Evolutionary conservation across 2,797 vertebrate genomes (phyloP), one percentile per base, ranked within the genome.

Genomic region (Siniperca scherzeri): DNA sequence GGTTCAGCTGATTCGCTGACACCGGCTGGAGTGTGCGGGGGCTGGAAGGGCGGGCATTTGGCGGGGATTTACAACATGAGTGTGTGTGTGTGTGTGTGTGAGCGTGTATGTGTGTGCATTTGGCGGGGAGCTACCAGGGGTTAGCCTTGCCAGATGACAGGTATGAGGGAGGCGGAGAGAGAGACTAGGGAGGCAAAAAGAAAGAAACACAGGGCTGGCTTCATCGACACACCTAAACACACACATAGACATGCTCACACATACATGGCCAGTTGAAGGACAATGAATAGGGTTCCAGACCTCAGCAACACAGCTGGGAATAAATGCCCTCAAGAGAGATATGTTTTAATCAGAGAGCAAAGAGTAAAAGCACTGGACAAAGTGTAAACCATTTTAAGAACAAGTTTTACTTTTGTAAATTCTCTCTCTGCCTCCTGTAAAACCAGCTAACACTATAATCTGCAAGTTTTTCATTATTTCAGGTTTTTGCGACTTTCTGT

Each of bases 1-100:
- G 84, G 91, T 96, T 97, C 94, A 92, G 91, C 95, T 95, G 93
- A 93, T 95, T 96, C 94, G 89, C 95, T 96, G 94, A 95, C 94
- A 90, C 91, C 78, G 92, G 91, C 90, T 84, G 71, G 85, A 80
- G 87, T 83, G 94, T 92, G 84, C 86, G 93, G 80, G 90, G 92
- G 93, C 91, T 94, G 91, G 92, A 91, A 92, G 92, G 92, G 67
- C 91, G 91, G 80, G 67, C 89, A 75, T 92, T 94, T 92, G 93
- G 93, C 89, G 88, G 91, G 89, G 93, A 92, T 91, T 82, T 88
- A 83, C 87, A 88, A 70, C 42, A 77, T 90, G 72, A 67, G 68
- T 89, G 72, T 71, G 68, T 59, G n/a, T 53, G n/a, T 53, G 73
- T 21, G 69, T 65, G 79, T 80, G 86, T 79, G 86, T 44, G 53